A percentile compares a stretch with the other conserved stretches of the same genome.
These are phyloP conservation scores for Bradynema listronoti DNA, from an alignment of 1,140 invertebrate species.

Conservation along the genomic window DNA sequence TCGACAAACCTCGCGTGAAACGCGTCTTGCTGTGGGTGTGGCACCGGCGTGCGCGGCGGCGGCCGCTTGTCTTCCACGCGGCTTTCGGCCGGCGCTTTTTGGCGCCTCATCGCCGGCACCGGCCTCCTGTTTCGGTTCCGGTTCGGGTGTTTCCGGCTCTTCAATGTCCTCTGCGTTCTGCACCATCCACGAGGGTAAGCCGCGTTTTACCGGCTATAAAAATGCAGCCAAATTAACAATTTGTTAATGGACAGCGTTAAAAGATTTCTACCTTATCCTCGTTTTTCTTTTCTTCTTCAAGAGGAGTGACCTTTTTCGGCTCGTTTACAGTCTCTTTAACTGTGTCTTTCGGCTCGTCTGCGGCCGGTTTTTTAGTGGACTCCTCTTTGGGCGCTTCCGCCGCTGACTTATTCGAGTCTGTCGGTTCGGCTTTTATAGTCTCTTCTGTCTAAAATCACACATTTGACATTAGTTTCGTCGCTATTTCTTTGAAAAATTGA, in stretches of 20 bases:
- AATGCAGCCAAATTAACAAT: background rate
- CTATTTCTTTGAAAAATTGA: background rate
- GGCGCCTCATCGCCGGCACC: background rate
- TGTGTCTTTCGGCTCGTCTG: constrained; percentile 4
- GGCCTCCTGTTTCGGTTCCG: background rate
- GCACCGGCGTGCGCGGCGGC: background rate
- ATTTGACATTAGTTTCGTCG: too few species aligned
- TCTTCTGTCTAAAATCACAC: too few species aligned
- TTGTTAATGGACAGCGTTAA: too few species aligned
- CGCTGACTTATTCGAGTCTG: background rate
- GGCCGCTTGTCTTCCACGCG: background rate
- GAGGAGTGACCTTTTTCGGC: background rate
- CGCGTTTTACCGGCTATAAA: too few species aligned
- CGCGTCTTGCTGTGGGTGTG: background rate
- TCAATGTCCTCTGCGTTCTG: constrained; percentile 2
- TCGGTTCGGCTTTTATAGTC: background rate
- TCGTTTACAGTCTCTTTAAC: background rate
- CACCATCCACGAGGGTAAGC: too few species aligned
- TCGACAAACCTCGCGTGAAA: constrained; percentile 1
- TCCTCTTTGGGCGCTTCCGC: background rate
- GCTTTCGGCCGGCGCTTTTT: background rate
- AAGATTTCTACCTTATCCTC: background rate
- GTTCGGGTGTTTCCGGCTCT: background rate
- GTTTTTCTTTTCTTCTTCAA: background rate
- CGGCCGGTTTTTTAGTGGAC: background rate